A percentile compares a stretch with the other conserved stretches of the same genome.
phyloP scores from a whole-genome alignment of 2,797 vertebrate species.

The Lycodopsis pacificus region DNA sequence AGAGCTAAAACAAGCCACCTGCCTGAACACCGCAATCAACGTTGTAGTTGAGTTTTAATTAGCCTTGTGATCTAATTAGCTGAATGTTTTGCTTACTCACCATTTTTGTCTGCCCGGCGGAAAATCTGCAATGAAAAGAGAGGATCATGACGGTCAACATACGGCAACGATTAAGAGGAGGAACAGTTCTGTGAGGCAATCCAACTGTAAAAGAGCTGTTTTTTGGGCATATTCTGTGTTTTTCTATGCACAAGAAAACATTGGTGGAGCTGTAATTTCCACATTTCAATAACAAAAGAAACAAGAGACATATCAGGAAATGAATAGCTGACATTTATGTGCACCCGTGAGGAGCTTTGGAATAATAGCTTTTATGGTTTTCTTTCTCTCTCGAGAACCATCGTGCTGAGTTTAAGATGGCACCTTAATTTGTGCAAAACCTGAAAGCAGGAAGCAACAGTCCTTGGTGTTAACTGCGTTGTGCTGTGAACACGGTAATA shows the following conservation, averaged over 20 bases:
- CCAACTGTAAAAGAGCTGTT: neutral
- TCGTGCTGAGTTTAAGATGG: neutral
- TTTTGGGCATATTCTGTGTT: neutral
- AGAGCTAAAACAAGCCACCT: neutral
- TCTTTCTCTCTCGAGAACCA: neutral
- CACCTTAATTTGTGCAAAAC: slow-evolving; percentile 4
- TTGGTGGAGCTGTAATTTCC: slow-evolving; percentile 30
- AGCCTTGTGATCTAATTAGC: slow-evolving; percentile 21
- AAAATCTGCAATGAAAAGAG: slow-evolving; percentile 90
- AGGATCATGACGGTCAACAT: slow-evolving; percentile 1
- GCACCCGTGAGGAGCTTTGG: slow-evolving; percentile 12
- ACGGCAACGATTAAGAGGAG: rapidly evolving
- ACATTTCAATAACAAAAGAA: slow-evolving; percentile 42
- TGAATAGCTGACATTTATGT: slow-evolving; percentile 51
- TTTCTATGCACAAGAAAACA: slow-evolving; percentile 21
- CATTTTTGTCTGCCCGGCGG: slow-evolving; percentile 95
- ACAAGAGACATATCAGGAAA: slow-evolving; percentile 53
- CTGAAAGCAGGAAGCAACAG: slow-evolving; percentile 5
- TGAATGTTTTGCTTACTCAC: slow-evolving; percentile 82
- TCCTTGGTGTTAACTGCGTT: slow-evolving; percentile 9
- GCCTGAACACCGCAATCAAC: slow-evolving; percentile 29
- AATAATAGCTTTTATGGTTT: slow-evolving; percentile 19
- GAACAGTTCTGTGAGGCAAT: neutral
- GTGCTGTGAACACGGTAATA: slow-evolving; percentile 8
- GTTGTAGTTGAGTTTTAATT: slow-evolving; percentile 34